Evolutionary conservation across 2,888 invertebrate species (phyloP).

Genomic region (Dioctria rufipes): DNA sequence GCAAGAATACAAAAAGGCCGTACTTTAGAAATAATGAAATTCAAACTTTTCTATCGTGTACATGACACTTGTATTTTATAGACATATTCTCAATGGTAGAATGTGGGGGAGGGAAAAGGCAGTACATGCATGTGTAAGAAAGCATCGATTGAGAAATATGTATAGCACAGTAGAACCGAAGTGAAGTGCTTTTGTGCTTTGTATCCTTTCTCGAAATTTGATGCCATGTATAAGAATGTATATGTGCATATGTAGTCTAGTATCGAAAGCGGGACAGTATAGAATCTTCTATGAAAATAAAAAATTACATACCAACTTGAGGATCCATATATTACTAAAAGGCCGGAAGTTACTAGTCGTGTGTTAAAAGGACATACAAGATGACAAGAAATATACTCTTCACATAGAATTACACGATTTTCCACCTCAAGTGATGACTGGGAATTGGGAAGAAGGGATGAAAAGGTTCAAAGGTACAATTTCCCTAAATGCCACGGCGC

Average conservation of each 20-base stretch:
- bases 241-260: no score
- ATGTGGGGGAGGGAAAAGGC: slow-evolving; percentile 17
- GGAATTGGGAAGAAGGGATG: neutral
- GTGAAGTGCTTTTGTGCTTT: neutral
- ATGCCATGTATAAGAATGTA: no score
- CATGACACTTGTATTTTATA: slow-evolving; percentile 20
- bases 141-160: neutral
- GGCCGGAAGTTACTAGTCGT: slow-evolving; percentile 26
- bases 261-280: neutral
- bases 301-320: slow-evolving; percentile 10
- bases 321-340: neutral
- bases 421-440: neutral
- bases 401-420: slow-evolving; percentile 3
- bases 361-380: neutral
- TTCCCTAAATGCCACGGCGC: neutral
- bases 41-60: slow-evolving; percentile 12
- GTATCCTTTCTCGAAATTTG: neutral
- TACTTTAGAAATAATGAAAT: slow-evolving; percentile 31
- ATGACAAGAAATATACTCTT: neutral
- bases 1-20: slow-evolving; percentile 9
- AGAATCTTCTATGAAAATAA: neutral
- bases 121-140: neutral
- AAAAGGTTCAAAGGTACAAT: neutral
- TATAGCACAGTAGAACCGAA: neutral
- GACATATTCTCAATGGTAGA: neutral